Percentiles rank a stretch among this genome's conserved stretches.
Evolutionary conservation across 2,888 invertebrate species (phyloP).

Genomic region (Ichneumon xanthorius): DNA sequence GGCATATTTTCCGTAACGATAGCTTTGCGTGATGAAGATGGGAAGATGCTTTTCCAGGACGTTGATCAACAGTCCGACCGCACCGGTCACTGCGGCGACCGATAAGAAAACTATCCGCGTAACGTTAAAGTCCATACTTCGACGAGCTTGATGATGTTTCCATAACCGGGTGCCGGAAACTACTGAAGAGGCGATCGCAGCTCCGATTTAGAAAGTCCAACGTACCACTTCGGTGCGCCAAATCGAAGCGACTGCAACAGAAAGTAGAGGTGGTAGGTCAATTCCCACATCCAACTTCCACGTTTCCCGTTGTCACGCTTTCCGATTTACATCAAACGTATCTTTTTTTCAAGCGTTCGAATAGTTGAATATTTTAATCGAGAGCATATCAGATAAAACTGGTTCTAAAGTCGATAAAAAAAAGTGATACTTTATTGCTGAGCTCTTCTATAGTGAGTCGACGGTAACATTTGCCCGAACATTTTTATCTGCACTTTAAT

Average conservation of each 20-base stretch:
- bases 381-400: background rate
- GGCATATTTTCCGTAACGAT: conserved; percentile 91
- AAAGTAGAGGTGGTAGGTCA: conserved; percentile 26
- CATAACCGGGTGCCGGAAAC: background rate
- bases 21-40: conserved; percentile 87
- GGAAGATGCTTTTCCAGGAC: conserved; percentile 89
- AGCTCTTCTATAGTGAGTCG: background rate
- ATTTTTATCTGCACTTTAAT: background rate
- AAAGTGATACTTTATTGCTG: background rate
- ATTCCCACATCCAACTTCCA: background rate
- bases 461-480: background rate
- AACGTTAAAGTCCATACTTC: conserved; percentile 77
- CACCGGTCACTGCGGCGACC: conserved; percentile 81
- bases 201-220: conserved; percentile 58
- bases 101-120: conserved; percentile 76
- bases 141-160: background rate
- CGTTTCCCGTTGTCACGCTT: background rate
- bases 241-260: conserved; percentile 50
- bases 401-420: background rate
- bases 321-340: background rate
- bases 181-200: conserved; percentile 15
- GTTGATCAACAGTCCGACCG: conserved; percentile 88
- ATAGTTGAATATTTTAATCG: background rate
- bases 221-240: background rate
- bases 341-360: background rate